Evolutionary conservation across 2,797 vertebrate species (phyloP), one percentile per base, ranked within the genome.

Genomic region (Brotula barbata): DNA sequence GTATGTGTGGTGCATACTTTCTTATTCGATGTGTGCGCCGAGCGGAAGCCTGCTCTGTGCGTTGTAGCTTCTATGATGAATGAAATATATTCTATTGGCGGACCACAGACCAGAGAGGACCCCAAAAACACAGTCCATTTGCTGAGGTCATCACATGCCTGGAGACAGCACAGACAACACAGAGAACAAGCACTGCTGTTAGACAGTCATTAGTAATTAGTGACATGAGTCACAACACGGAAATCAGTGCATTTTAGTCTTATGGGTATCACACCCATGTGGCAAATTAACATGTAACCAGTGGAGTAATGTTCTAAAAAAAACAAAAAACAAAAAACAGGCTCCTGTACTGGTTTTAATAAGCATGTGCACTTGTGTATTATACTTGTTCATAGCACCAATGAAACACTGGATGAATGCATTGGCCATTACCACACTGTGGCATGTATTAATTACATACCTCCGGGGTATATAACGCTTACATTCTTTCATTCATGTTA

Each of bases 21-120:
- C 72, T 92, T 88, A 17, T 89, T 79, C 0, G 90, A 42, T 23
- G 79, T 64, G 11, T 76, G 65, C 11, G 55, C 31, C 42, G 77
- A 48, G 41, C 71, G 75, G n/a, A 64, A 41, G 70, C 15, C 71
- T 54, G 64, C 85, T 43, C 73, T 45, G 43, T 77, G 90, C 66
- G 79, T 89, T 75, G 88, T 11, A 54, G 94, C 93, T 80, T 98
- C 95, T 33, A 96, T 94, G 81, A 98, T 92, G 89, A 98, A 98
- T n/a, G 92, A 92, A 28, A 98, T 88, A 58, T 89, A 92, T 14
- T 95, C 93, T 46, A 89, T 68, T 52, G 71, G 73, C 40, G 91
- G 90, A 64, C 83, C 54, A 71, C 55, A 80, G 58, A 86, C 19
- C 37, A 90, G 66, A 34, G 92, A 90, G 20, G 94, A 90, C 31